Evolutionary conservation across 1,140 invertebrate genomes (phyloP).

Genomic region (Apis florea): DNA sequence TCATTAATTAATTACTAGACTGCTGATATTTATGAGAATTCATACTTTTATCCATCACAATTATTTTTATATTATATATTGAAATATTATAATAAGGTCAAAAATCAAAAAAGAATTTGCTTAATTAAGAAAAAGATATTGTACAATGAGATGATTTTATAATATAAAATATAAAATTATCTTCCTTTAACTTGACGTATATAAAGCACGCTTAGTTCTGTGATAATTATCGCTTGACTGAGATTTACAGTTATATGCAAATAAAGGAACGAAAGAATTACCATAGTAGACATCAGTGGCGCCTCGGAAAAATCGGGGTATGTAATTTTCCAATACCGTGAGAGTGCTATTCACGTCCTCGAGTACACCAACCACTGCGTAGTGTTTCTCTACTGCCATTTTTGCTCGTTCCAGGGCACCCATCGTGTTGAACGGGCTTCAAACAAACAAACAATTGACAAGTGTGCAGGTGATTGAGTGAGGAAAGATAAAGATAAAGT

Average conservation of each 20-base stretch:
- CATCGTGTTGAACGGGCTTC: constrained; percentile 91
- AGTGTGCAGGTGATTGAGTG: background rate
- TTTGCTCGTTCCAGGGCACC: constrained; percentile 92
- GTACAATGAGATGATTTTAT: background rate
- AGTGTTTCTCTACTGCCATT: constrained; percentile 90
- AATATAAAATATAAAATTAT: too few relatives aligned
- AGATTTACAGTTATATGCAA: background rate
- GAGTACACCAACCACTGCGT: constrained; percentile 92
- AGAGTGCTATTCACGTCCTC: constrained; percentile 93
- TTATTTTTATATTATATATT: too few relatives aligned
- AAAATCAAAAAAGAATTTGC: too few relatives aligned
- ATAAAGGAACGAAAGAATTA: constrained; percentile 72
- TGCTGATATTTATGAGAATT: too few relatives aligned
- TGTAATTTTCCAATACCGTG: constrained; percentile 90
- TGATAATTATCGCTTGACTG: background rate
- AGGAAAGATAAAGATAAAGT: background rate
- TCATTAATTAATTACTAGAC: too few relatives aligned
- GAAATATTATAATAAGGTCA: too few relatives aligned
- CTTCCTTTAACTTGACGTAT: background rate
- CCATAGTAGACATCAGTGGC: constrained; percentile 90
- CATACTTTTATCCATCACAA: too few relatives aligned
- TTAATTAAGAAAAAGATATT: background rate
- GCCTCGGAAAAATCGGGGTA: constrained; percentile 91
- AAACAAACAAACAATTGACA: background rate
- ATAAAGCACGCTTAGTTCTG: background rate